Conservation (phyloP, 2,888 invertebrate species). For the Dicyrtoma fusca region DNA sequence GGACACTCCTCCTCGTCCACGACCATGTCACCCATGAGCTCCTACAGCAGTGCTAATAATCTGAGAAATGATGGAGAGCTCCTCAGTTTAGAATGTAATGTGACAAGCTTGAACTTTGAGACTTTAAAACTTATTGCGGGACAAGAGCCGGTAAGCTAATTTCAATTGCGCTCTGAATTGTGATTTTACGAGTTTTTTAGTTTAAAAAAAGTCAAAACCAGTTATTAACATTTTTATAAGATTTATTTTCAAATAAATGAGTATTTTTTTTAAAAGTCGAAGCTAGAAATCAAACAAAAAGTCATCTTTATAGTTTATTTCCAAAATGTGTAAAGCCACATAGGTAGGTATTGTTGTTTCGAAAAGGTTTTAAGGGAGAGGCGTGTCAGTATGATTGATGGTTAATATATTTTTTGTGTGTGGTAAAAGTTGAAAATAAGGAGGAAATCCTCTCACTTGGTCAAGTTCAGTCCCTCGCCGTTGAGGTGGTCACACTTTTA, state of each 20-base stretch:
- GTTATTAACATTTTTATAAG: too few relatives aligned
- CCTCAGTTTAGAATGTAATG: slow-evolving; percentile 44
- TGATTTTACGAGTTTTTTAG: not conserved
- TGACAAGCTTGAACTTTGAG: slow-evolving; percentile 54
- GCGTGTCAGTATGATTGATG: too few relatives aligned
- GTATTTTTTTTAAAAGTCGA: too few relatives aligned
- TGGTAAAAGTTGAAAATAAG: slow-evolving; percentile 42
- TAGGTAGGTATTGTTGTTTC: too few relatives aligned
- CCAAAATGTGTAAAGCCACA: too few relatives aligned
- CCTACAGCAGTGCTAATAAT: not conserved
- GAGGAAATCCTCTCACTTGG: slow-evolving; percentile 36
- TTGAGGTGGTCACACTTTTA: slow-evolving; percentile 52
- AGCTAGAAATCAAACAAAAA: too few relatives aligned
- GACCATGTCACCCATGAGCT: not conserved
- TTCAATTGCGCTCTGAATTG: too few relatives aligned
- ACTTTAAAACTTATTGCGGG: slow-evolving; percentile 54
- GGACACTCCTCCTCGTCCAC: not conserved
- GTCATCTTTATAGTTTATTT: too few relatives aligned
- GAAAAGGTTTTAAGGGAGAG: too few relatives aligned
- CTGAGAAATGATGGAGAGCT: not conserved
- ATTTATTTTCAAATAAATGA: too few relatives aligned
- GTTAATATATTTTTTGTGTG: not conserved
- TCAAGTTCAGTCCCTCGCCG: slow-evolving; percentile 35
- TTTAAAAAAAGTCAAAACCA: slow-evolving; percentile 5
- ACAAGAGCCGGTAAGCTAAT: slow-evolving; percentile 51